A percentile compares a stretch with the other conserved stretches of the same genome.
Evolutionary conservation across 2,113 vertebrate species (phyloP).

Genomic region (Rhagologus leucostigma): DNA sequence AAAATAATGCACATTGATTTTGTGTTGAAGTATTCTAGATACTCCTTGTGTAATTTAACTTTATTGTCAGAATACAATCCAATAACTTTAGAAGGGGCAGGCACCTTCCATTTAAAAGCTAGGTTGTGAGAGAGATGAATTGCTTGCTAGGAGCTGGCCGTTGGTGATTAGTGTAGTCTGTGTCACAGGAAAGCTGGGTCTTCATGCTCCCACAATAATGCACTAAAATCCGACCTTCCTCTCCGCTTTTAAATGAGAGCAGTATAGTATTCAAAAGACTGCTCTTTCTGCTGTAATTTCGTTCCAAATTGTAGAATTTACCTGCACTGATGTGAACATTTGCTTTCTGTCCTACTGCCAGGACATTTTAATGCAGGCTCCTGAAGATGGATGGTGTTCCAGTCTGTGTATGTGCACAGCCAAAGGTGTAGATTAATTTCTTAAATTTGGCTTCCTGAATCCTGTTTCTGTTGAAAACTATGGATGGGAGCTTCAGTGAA

Average conservation of each 20-base stretch:
- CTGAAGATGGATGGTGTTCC: constrained; percentile 1
- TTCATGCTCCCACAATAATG: not conserved
- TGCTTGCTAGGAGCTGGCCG: not conserved
- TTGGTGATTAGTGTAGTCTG: not conserved
- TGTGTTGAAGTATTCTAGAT: constrained; percentile 8
- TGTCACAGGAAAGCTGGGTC: not conserved
- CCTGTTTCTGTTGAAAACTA: not conserved
- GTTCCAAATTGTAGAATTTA: not conserved
- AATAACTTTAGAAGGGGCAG: not conserved
- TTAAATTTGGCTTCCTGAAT: constrained; percentile 35
- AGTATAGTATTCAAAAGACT: not conserved
- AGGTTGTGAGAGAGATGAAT: not conserved
- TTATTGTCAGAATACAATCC: constrained; percentile 12
- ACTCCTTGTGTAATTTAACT: constrained; percentile 1
- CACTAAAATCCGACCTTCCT: not conserved
- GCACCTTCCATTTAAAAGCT: not conserved
- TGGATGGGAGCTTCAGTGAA: not conserved
- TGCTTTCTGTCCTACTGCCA: constrained; percentile 29
- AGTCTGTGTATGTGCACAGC: not conserved
- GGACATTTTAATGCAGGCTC: not conserved
- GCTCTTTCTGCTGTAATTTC: not conserved
- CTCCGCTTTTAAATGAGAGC: not conserved
- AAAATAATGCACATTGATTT: constrained; percentile 42
- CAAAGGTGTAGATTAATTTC: constrained; percentile 39
- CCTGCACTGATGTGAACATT: not conserved